Base-by-base conservation (phyloP, 2,888 invertebrate species). In the Macrosiphum euphorbiae region DNA sequence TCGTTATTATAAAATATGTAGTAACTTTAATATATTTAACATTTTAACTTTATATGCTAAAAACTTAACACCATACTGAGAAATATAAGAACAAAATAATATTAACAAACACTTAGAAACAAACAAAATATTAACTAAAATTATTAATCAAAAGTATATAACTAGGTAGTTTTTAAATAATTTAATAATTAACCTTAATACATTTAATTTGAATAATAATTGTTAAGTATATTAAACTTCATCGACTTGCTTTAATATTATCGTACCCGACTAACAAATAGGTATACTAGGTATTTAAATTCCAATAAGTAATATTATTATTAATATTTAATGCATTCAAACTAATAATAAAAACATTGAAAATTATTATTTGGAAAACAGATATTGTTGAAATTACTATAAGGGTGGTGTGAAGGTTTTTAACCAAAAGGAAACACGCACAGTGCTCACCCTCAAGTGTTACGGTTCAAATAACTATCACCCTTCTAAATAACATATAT, bases 361-460 rank as follows among this genome's bases (percentile, higher is more conserved):
- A 52, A 86, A 87, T 86, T 61, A 78, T 78, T 20, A 78, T 78
- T 35, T 78, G 13, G 20, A 35, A 78, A 78, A 78, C 20, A 61
- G 26, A 47, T 50, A 87, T 86, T 87, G 13, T 61, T 55, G 28
- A 84, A 58, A n/a, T 47, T 52, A 35, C 47, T 78, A 5, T 78
- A 78, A 88, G 92, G 92, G 92, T 92, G 7, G 52, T 52, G 67
- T 11, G 41, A 52, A 88, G 52, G 61, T 78, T 88, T 88, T 78
- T 55, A 44, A 55, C 78, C n/a, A 88, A 87, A 67, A 94, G 94
- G 94, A 94, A 94, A 94, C 85, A 94, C 90, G 94, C 94, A 85
- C 35, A 86, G 85, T 94, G 94, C 90, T 94, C 94, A 94, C 94
- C 90, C 90, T 90, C 85, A 44, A 86, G 28, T 90, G 94, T 94